Evolutionary conservation across 2,888 invertebrate genomes (phyloP), one percentile per base, ranked within the genome.

Genomic region (Dioctria rufipes): DNA sequence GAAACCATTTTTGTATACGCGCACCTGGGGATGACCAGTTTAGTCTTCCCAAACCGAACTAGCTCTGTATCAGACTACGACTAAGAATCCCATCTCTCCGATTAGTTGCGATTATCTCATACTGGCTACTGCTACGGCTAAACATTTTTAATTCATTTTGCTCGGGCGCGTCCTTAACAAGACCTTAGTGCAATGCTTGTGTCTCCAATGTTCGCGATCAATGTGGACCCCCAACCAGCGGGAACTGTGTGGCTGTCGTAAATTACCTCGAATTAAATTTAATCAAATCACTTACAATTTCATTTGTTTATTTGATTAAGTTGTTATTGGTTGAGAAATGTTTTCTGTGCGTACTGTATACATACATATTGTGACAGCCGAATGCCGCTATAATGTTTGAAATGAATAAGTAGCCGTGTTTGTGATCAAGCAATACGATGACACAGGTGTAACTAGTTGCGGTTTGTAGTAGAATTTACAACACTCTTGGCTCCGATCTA

Each of bases 241-340:
- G 61, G 61, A 61, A 40, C 58, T 13, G 25, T n/a, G 43, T 43
- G 75, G 58, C 51, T 49, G 46, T 65, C 8, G 66, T 65, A 66
- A 79, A 71, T 78, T 81, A 78, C 66, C 78, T 78, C 78, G 75
- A 75, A 75, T 81, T 79, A 69, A 77, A 80, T 77, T 81, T 78
- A 81, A 81, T 81, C 80, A 81, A 80, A 81, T 81, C 80, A 81
- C 66, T 78, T 80, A 54, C 81, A 81, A 81, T 80, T 71, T 69
- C 77, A 80, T 81, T 81, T 80, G 69, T 77, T 80, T 77, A 65
- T 78, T 80, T 39, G 54, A 80, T 69, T 71, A 71, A 42, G 75
- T 66, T 75, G 66, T 66, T 65, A 65, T 65, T 11, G 71, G 3
- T n/a, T 49, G 54, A 54, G 54, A 11, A 37, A 11, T 60, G n/a